Evolutionary conservation across 1,140 invertebrate genomes (phyloP).

Genomic region (Drosophila neocordata): DNA sequence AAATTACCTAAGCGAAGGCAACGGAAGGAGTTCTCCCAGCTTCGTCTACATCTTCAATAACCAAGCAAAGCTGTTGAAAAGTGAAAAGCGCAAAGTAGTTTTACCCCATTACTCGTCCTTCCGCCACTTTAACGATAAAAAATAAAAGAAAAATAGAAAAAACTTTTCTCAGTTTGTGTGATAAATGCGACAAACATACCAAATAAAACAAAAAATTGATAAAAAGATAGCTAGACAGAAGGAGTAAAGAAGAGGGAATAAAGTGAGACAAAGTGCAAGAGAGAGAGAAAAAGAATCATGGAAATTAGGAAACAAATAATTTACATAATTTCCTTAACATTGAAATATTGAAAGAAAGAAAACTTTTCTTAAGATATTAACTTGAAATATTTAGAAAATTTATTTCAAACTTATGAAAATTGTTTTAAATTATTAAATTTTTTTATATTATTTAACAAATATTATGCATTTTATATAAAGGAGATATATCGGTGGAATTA

Average conservation of each 20-base stretch:
- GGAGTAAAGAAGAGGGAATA: background rate
- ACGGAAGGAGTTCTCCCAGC: background rate
- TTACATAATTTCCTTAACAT: background rate
- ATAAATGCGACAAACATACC: constrained; percentile 45
- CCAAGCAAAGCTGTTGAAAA: constrained; percentile 61
- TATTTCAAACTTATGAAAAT: background rate
- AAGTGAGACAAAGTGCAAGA: background rate
- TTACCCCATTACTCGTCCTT: constrained; percentile 12
- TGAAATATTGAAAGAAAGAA: background rate
- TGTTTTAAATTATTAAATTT: too few relatives aligned
- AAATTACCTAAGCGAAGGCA: constrained; percentile 70
- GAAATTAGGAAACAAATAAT: background rate
- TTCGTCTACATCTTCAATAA: constrained; percentile 39
- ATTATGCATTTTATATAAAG: too few relatives aligned
- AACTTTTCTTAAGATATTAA: background rate
- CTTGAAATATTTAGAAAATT: background rate
- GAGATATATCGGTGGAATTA: too few relatives aligned
- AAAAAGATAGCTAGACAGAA: background rate
- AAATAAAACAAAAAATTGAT: constrained; percentile 1
- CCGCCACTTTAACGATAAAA: background rate
- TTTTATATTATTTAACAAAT: too few relatives aligned
- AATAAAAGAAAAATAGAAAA: constrained; percentile 2
- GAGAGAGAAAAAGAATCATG: background rate
- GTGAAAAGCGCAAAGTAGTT: constrained; percentile 72
- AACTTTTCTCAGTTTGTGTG: constrained; percentile 66